Evolutionary conservation across 2,888 invertebrate genomes (phyloP).

Genomic region (Rhyacophila evoluta): DNA sequence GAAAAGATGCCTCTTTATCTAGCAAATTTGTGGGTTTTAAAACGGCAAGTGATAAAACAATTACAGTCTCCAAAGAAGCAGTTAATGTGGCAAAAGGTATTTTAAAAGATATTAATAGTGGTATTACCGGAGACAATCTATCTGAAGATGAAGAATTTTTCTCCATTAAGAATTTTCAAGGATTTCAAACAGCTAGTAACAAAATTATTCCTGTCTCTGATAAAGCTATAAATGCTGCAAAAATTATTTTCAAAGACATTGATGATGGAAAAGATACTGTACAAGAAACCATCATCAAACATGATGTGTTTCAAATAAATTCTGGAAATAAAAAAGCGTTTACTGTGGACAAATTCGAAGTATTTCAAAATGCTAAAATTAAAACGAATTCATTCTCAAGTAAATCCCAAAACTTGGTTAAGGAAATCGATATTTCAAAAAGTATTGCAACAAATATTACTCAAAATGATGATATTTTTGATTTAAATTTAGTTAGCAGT

Average conservation of each 20-base stretch:
- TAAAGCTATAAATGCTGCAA: background rate
- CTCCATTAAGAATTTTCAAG: too few species aligned
- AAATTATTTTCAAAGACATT: background rate
- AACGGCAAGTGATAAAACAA: conserved; percentile 35
- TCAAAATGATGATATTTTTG: background rate
- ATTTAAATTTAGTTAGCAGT: background rate
- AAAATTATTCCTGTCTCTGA: conserved; percentile 31
- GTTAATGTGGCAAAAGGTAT: conserved; percentile 31
- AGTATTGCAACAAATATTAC: conserved; percentile 57
- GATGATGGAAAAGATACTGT: background rate
- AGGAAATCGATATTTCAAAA: conserved; percentile 56
- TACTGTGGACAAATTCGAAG: background rate
- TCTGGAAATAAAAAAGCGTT: background rate
- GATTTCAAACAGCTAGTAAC: conserved; percentile 35
- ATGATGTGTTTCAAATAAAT: background rate
- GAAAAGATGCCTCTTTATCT: background rate
- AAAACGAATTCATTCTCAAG: conserved; percentile 33
- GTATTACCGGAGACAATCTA: too few species aligned
- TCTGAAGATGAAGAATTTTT: too few species aligned
- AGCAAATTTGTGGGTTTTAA: conserved; percentile 8
- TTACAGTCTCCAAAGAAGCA: conserved; percentile 25
- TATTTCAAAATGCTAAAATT: conserved; percentile 44
- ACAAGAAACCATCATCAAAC: too few species aligned
- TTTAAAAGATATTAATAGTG: background rate
- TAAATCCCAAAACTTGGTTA: too few species aligned